Percentiles rank a stretch among this genome's conserved stretches.
phyloP scores from a whole-genome alignment of 2,113 vertebrate genomes.

The Saguinus imperator region DNA sequence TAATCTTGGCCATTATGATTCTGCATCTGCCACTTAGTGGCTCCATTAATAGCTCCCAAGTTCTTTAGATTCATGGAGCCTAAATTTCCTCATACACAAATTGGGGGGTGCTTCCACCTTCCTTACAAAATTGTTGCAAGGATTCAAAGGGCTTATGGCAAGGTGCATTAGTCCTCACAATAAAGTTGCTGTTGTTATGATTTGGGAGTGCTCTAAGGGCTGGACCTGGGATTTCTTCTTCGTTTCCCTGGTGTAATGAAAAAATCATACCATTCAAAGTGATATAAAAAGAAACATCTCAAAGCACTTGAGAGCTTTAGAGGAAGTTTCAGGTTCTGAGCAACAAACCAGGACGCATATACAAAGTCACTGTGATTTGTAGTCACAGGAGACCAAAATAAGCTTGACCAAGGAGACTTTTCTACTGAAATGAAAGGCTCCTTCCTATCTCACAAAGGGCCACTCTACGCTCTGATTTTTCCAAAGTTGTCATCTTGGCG shows the following conservation, averaged over 20 bases:
- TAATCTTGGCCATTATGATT: background rate
- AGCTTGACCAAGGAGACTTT: constrained; percentile 47
- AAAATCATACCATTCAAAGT: constrained; percentile 35
- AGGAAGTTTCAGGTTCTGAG: constrained; percentile 56
- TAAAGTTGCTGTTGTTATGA: background rate
- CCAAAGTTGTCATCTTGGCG: background rate
- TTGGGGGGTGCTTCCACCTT: background rate
- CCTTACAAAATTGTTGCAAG: background rate
- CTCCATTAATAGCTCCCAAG: background rate
- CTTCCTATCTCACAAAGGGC: background rate
- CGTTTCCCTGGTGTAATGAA: background rate
- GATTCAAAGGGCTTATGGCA: background rate
- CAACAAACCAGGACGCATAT: constrained; percentile 36
- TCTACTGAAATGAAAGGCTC: constrained; percentile 24
- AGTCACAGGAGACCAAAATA: background rate
- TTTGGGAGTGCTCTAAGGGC: background rate
- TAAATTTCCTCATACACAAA: constrained; percentile 10
- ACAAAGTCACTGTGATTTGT: constrained; percentile 52
- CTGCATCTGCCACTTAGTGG: background rate
- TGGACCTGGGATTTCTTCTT: constrained; percentile 1
- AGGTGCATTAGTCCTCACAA: background rate
- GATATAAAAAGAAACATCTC: constrained; percentile 53
- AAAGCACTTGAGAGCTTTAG: constrained; percentile 53
- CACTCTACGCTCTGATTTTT: background rate
- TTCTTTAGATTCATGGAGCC: background rate